Evolutionary conservation across 35 echinoderm and acorn worm species (phyloP).

Genomic region (Apostichopus parvimensis): DNA sequence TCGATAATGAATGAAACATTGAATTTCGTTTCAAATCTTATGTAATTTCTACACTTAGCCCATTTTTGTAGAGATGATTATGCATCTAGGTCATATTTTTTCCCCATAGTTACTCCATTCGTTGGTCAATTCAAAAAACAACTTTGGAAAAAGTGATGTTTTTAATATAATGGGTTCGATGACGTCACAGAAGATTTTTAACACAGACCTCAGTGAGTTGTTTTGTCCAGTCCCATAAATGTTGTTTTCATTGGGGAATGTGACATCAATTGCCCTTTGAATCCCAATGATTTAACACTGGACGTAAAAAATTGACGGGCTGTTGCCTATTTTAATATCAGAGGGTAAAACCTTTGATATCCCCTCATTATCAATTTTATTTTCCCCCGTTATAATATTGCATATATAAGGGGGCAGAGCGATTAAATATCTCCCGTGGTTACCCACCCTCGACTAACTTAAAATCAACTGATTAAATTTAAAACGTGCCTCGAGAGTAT

Average conservation of each 20-base stretch:
- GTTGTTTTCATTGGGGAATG: slow-evolving; percentile 13
- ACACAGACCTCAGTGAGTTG: background rate
- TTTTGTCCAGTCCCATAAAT: background rate
- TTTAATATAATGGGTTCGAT: background rate
- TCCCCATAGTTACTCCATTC: no score
- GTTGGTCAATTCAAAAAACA: no score
- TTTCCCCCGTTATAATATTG: no score
- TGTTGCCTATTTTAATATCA: background rate
- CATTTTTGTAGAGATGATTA: no score
- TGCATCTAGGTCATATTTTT: no score
- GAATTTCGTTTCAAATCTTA: no score
- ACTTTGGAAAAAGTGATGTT: background rate
- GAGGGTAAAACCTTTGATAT: background rate
- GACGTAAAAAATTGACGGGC: background rate
- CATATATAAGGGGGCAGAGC: background rate
- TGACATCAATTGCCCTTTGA: slow-evolving; percentile 16
- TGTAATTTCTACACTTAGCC: no score
- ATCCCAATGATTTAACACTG: background rate
- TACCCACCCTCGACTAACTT: background rate
- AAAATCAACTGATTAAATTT: slow-evolving; percentile 30
- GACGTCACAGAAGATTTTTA: background rate
- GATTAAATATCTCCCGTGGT: background rate
- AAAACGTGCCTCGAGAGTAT: slow-evolving; percentile 37
- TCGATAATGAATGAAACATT: no score
- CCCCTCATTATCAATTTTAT: no score